Evolutionary conservation across 2,113 vertebrate genomes (phyloP).

Genomic region (Cephalopholis sonnerati): DNA sequence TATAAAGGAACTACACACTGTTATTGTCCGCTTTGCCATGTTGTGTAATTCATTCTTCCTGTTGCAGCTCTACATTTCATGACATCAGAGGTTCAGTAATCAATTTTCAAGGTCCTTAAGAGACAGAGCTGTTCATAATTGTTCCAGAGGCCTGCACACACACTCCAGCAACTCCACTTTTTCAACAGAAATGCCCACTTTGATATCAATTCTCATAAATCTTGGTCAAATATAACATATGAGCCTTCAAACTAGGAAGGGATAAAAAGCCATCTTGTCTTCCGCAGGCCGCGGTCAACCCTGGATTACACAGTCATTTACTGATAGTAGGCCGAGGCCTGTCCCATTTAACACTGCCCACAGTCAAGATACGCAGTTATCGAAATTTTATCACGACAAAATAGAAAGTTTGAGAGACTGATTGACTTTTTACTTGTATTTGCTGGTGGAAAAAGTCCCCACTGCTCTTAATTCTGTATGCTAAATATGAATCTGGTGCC

Average conservation of each 20-base stretch:
- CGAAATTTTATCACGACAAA: not conserved
- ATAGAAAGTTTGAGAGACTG: not conserved
- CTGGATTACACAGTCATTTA: not conserved
- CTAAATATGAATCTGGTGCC: not conserved
- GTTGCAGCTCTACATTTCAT: constrained; percentile 7
- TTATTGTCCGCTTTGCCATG: not conserved
- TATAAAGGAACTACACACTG: not conserved
- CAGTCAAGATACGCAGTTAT: not conserved
- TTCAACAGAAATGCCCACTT: not conserved
- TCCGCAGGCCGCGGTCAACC: not conserved
- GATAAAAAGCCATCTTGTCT: not conserved
- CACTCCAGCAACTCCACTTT: not conserved
- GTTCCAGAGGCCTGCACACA: not conserved
- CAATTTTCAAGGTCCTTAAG: constrained; percentile 2
- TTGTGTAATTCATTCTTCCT: constrained; percentile 7
- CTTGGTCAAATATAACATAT: not conserved
- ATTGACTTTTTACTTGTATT: not conserved
- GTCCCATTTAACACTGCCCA: not conserved
- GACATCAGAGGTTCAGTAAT: constrained; percentile 7
- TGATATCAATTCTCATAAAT: not conserved
- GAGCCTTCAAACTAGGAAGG: not conserved
- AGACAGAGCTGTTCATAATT: not conserved
- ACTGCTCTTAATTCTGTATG: not conserved
- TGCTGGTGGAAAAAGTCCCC: not conserved
- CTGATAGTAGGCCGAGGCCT: no score